These are phyloP conservation scores for Cryptus armator DNA, from an alignment of 2,888 invertebrate species.

Conservation along the genomic window DNA sequence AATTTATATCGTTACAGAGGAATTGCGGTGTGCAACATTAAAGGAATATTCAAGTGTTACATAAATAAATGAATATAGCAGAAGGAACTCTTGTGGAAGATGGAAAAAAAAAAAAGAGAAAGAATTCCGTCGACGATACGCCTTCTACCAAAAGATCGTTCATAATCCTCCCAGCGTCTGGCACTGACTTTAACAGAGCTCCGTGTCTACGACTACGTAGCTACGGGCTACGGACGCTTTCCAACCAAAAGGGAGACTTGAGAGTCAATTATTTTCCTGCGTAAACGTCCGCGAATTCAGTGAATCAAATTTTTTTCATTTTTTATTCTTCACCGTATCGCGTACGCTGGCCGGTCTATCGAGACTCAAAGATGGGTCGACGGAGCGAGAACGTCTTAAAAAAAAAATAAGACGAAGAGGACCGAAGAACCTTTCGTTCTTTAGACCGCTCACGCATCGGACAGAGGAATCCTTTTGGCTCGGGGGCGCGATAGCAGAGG, in stretches of 20 bases:
- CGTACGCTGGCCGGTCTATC: not conserved
- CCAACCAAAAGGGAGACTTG: not conserved
- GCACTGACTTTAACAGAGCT: constrained; percentile 77
- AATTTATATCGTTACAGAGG: constrained; percentile 79
- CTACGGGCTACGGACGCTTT: not conserved
- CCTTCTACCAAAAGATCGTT: constrained; percentile 74
- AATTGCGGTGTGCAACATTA: constrained; percentile 64
- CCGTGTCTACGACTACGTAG: constrained; percentile 43
- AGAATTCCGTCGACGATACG: constrained; percentile 19
- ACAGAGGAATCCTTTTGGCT: constrained; percentile 58
- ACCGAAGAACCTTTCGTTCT: constrained; percentile 8
- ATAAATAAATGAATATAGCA: constrained; percentile 81
- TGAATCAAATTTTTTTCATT: not conserved
- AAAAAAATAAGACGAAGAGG: not conserved
- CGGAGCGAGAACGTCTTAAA: not conserved
- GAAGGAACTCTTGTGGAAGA: constrained; percentile 72
- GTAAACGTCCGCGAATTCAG: constrained; percentile 15
- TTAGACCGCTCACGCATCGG: constrained; percentile 23
- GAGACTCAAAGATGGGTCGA: not conserved
- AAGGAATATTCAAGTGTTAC: constrained; percentile 68
- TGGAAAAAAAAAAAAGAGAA: constrained; percentile 9
- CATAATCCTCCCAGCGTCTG: constrained; percentile 80
- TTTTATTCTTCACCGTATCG: not conserved
- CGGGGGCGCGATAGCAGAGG: constrained; percentile 61
- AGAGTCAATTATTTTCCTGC: constrained; percentile 14